Base-by-base conservation (phyloP, 1,140 invertebrate genomes). In the Mizuhopecten yessoensis region DNA sequence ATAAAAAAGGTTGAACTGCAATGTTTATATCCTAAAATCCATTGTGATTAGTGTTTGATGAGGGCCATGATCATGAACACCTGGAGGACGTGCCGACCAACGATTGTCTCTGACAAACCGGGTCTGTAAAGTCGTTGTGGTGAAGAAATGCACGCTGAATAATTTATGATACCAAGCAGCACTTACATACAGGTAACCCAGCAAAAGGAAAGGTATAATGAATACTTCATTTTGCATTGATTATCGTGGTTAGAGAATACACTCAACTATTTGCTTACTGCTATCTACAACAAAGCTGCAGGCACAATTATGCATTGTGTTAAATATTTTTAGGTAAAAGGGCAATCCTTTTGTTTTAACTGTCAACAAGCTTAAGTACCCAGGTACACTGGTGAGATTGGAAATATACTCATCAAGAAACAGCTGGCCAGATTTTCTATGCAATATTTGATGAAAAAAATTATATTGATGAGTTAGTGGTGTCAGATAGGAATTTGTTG, bases 101-200 rank as follows among this genome's bases (percentile, higher is more conserved):
- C 57, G 29, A 75, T 75, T 75, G 23, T 5, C n/a, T 29, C 57
- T 29, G 23, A 75, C 57, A 75, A 75, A 75, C 57, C n/a, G n/a
- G 57, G 57, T 75, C 57, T 75, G 29, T 75, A 75, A 75, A 75
- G 20, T n/a, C 57, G 29, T 7, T 29, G 57, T 75, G n/a, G 57
- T 13, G n/a, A 17, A 75, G 57, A n/a, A 75, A 29, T 75, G 15
- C n/a, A n/a, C 2, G 57, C n/a, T 75, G 57, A 75, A 75, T 75
- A 17, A 75, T 75, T 75, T 75, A 75, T 75, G n/a, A 29, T 29
- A 29, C 57, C 57, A 75, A 75, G 57, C 57, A 75, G 57, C 57
- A 75, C 57, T 75, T 75, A 75, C 57, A 75, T 29, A 75, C 23
- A 75, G 57, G 57, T 75, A 75, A 75, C 20, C 57, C 57, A 75